Conservation (phyloP, 2,888 invertebrate species). For the Eurois occulta region DNA sequence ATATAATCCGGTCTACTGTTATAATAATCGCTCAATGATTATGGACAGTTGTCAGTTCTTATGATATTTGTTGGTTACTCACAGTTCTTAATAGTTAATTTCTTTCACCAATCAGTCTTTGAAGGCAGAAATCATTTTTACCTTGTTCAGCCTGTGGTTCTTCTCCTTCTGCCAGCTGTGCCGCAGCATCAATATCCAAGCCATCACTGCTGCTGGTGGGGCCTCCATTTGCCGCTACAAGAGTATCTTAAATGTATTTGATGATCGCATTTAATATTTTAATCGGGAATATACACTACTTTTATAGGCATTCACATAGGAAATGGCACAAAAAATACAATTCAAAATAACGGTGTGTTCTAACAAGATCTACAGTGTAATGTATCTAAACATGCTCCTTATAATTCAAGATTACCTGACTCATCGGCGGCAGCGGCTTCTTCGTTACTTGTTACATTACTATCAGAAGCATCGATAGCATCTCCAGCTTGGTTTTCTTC, state of each 20-base stretch:
- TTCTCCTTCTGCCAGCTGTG: conserved; percentile 75
- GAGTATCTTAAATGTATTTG: conserved; percentile 47
- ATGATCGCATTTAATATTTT: conserved; percentile 19
- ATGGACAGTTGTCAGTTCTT: not conserved
- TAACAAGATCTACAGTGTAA: conserved; percentile 23
- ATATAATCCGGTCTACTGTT: too few species aligned
- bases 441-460: conserved; percentile 81
- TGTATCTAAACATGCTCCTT: not conserved
- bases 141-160: conserved; percentile 80
- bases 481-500: conserved; percentile 83
- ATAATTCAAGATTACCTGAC: conserved; percentile 72
- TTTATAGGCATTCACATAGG: not conserved
- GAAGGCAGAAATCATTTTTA: conserved; percentile 52
- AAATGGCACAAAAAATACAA: conserved; percentile 30
- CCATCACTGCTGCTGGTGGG: conserved; percentile 87
- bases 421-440: conserved; percentile 79
- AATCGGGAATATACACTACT: conserved; percentile 22
- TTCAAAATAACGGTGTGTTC: conserved; percentile 56
- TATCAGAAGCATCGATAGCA: conserved; percentile 81
- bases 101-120: not conserved
- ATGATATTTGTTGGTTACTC: not conserved
- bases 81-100: not conserved
- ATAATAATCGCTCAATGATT: not conserved
- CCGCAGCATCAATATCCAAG: conserved; percentile 79
- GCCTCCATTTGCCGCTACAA: conserved; percentile 82